Percentiles rank a stretch among this genome's conserved stretches.
Conservation (phyloP, 2,113 vertebrate species). For the Myrmophylax atrothorax region DNA sequence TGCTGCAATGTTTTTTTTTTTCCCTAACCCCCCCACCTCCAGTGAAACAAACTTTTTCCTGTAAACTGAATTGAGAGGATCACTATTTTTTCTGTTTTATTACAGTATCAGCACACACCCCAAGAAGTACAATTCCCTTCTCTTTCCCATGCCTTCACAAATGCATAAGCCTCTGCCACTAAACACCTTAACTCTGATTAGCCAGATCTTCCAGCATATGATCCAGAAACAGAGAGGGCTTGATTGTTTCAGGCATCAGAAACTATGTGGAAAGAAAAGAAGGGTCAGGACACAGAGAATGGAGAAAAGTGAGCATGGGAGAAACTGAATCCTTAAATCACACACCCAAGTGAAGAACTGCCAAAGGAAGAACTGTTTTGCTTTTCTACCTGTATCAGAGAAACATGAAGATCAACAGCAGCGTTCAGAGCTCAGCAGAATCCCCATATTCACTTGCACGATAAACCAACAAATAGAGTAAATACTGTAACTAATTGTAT, state of each 20-base stretch:
- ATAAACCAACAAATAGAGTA: background rate
- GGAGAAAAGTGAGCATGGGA: background rate
- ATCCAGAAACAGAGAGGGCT: background rate
- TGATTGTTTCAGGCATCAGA: background rate
- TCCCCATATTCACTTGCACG: background rate
- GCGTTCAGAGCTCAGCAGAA: background rate
- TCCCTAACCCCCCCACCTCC: no score
- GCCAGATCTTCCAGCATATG: background rate
- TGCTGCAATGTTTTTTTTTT: background rate
- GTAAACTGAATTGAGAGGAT: background rate
- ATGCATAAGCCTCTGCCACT: background rate
- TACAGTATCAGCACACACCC: background rate
- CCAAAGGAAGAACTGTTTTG: background rate
- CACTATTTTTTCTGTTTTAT: background rate
- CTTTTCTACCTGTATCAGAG: background rate
- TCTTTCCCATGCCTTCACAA: background rate
- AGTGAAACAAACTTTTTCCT: background rate
- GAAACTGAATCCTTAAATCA: background rate
- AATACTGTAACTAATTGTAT: background rate
- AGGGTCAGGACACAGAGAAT: background rate
- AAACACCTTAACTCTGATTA: background rate
- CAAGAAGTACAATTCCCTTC: background rate
- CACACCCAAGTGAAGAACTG: background rate
- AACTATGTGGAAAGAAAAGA: background rate
- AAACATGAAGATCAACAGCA: background rate